Conservation (phyloP, 64 coral and sea anemone genomes). For the Acropora yongei region DNA sequence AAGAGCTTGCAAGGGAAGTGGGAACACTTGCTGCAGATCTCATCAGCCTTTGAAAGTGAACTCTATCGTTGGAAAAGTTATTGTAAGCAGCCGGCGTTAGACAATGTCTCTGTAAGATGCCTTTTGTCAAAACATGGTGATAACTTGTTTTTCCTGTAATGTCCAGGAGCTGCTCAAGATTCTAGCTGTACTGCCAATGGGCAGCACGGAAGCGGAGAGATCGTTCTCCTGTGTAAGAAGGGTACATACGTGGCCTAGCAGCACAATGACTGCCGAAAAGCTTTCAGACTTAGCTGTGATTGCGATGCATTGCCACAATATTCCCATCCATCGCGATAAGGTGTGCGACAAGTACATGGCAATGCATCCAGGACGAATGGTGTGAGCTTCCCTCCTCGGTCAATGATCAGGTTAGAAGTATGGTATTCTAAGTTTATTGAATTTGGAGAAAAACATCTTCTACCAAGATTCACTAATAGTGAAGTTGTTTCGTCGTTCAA, state of each 20-base stretch:
- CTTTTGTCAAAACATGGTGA: constrained; percentile 80
- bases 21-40: constrained; percentile 55
- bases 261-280: constrained; percentile 78
- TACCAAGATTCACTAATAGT: constrained; percentile 69
- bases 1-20: constrained; percentile 48
- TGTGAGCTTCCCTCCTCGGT: constrained; percentile 84
- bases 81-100: constrained; percentile 52
- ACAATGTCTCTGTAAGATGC: constrained; percentile 70
- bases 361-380: constrained; percentile 75
- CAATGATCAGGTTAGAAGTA: constrained; percentile 81
- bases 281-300: constrained; percentile 82
- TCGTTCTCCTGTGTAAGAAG: constrained; percentile 81
- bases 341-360: constrained; percentile 83
- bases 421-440: constrained; percentile 48
- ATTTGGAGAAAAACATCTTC: constrained; percentile 83
- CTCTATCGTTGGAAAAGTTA: constrained; percentile 70
- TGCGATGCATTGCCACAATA: constrained; percentile 80
- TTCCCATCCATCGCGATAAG: constrained; percentile 77
- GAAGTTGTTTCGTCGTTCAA: constrained; percentile 28
- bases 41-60: constrained; percentile 53
- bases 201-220: constrained; percentile 86
- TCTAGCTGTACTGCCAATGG: constrained; percentile 85
- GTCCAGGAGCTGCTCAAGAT: constrained; percentile 87
- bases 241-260: constrained; percentile 80
- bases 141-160: constrained; percentile 75